Conservation (phyloP, 1,140 invertebrate species). For the Popillia japonica region DNA sequence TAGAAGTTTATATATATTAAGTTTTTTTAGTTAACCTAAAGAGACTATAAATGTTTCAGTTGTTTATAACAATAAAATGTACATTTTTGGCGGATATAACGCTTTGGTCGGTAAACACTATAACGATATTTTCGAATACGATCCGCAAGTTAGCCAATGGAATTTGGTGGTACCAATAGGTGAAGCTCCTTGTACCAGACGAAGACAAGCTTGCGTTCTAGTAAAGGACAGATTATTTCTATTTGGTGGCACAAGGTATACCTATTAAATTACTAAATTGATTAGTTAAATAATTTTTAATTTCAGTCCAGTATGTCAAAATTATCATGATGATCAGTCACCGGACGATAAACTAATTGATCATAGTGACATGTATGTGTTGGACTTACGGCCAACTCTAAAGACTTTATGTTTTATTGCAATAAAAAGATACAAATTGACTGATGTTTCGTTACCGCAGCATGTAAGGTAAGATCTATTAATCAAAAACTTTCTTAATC, state of each 20-base stretch:
- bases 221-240: constrained; percentile 77
- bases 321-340: neutral
- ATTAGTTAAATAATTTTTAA: neutral
- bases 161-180: constrained; percentile 68
- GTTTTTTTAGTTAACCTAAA: too few species aligned
- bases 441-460: constrained; percentile 68
- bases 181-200: constrained; percentile 70
- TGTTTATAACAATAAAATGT: constrained; percentile 77
- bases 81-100: constrained; percentile 90
- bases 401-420: constrained; percentile 73
- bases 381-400: constrained; percentile 77
- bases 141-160: constrained; percentile 70
- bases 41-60: constrained; percentile 64
- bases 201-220: constrained; percentile 81
- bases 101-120: constrained; percentile 77
- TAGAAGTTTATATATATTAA: too few species aligned
- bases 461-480: constrained; percentile 65
- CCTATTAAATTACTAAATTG: neutral
- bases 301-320: constrained; percentile 39
- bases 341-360: constrained; percentile 66
- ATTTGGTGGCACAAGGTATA: constrained; percentile 86
- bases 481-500: neutral
- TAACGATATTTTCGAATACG: constrained; percentile 81
- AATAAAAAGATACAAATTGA: constrained; percentile 71
- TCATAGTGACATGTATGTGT: constrained; percentile 79